phyloP scores from a whole-genome alignment of 1,140 invertebrate species.

The Popillia japonica region DNA sequence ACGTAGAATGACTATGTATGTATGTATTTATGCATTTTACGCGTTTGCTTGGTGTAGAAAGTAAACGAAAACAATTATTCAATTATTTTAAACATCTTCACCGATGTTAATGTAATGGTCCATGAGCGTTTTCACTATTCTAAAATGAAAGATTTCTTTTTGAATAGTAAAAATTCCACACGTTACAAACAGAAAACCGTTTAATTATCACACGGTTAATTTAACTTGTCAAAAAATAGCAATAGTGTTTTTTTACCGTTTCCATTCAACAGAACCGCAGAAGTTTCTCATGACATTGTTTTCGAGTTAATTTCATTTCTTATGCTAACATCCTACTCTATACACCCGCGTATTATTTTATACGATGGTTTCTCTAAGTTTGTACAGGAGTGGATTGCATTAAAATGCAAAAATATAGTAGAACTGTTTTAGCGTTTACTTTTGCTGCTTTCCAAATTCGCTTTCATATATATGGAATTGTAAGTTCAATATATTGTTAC shows the following conservation, averaged over 20 bases:
- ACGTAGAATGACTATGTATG: too few relatives aligned
- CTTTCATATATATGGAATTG: too few relatives aligned
- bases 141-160: slow-evolving; percentile 13
- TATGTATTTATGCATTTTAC: too few relatives aligned
- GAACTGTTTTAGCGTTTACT: too few relatives aligned
- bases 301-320: background rate
- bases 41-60: too few relatives aligned
- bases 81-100: background rate
- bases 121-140: slow-evolving; percentile 11
- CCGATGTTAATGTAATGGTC: background rate
- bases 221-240: background rate
- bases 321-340: background rate
- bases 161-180: slow-evolving; percentile 1
- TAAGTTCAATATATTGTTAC: too few relatives aligned
- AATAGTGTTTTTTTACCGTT: background rate
- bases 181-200: background rate
- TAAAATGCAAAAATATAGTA: too few relatives aligned
- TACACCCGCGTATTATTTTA: background rate
- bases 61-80: too few relatives aligned
- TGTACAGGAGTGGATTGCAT: too few relatives aligned
- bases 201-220: background rate
- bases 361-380: background rate
- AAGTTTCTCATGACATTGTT: slow-evolving; percentile 2
- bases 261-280: background rate
- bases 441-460: too few relatives aligned